Conservation (phyloP, 1,140 invertebrate species). For the Drosophila asahinai region DNA sequence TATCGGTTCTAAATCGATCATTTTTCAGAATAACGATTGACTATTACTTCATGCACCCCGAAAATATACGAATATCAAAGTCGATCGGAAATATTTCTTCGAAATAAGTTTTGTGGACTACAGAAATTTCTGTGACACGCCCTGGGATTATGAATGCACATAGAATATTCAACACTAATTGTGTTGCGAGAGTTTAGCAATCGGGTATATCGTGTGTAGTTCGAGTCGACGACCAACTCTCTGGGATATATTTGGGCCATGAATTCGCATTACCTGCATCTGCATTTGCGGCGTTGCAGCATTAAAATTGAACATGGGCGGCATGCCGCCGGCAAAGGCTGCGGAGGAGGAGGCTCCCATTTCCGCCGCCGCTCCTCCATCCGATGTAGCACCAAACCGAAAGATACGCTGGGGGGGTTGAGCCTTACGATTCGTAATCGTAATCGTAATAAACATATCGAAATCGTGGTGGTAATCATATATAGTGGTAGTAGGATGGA, state of each 20-base stretch:
- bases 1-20: too few relatives aligned
- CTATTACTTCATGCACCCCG: too few relatives aligned
- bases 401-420: conserved; percentile 41
- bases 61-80: neutral
- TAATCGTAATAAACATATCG: conserved; percentile 14
- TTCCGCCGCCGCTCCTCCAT: conserved; percentile 9
- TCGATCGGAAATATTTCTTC: neutral
- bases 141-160: neutral
- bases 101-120: neutral
- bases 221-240: conserved; percentile 34
- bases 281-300: conserved; percentile 32
- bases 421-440: conserved; percentile 21
- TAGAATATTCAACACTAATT: neutral
- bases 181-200: conserved; percentile 2
- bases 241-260: conserved; percentile 9
- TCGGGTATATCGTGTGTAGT: conserved; percentile 19
- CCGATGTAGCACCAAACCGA: conserved; percentile 52
- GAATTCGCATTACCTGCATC: conserved; percentile 68
- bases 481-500: conserved; percentile 22
- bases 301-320: conserved; percentile 59
- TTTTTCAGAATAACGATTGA: neutral
- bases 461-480: conserved; percentile 18
- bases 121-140: conserved; percentile 18
- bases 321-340: conserved; percentile 2
- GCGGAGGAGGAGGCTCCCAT: conserved; percentile 3